Evolutionary conservation across 1,140 invertebrate species (phyloP), one percentile per base, ranked within the genome.

Genomic region (Euura lappo): DNA sequence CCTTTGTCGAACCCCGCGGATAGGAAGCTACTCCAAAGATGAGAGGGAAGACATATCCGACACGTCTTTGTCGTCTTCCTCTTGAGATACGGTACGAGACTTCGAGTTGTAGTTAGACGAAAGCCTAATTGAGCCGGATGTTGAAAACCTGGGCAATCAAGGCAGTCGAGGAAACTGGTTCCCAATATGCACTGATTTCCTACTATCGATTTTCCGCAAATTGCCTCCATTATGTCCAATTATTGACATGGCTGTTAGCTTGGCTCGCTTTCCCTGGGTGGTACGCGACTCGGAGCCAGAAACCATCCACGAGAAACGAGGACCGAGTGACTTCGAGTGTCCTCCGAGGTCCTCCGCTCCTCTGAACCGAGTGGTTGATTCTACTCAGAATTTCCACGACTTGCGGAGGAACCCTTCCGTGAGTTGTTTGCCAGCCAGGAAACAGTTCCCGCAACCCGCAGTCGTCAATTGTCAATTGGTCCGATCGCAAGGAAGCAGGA

Each of bases 141-240:
- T 28, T 28, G 66, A 68, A 28, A 68, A 68, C 66, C 66, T 68
- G 66, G 44, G 28, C 66, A 68, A 68, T 68, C 44, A 1, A 28
- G 28, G 28, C 44, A 68, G 51, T 68, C 66, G 66, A 68, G 66
- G 13, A 44, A 44, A 68, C 66, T 8, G 44, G 13, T 44, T 42
- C 44, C 28, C 44, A 68, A 68, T 68, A 68, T 68, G 44, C 66
- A 74, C 76, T 79, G 76, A 80, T 82, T 82, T 83, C 78, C 81
- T 78, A 78, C 76, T 74, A 77, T 77, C 81, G 81, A 83, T 83
- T 83, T 83, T 79, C 81, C 81, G 70, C 77, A 77, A 82, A 81
- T 82, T 81, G 76, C 79, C 78, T 80, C 79, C 71, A 81, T 83
- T 82, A 81, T 81, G 77, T 78, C 75, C 76, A 82, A 83, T 83